Evolutionary conservation across 2,113 vertebrate species (phyloP).

Genomic region (Chrysochloris asiatica): DNA sequence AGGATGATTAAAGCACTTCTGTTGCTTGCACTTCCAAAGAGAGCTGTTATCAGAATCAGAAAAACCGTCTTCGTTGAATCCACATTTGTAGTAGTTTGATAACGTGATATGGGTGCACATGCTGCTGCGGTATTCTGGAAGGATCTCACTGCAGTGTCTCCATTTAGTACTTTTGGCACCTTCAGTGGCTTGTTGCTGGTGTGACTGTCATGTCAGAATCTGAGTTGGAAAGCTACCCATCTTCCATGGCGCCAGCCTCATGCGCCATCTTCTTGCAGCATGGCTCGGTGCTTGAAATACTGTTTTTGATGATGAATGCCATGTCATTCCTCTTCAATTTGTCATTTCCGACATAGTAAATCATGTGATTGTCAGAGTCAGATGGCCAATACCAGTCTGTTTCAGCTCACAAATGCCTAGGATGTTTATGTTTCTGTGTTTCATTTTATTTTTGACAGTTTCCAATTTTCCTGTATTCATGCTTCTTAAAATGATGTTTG

Average conservation of each 20-base stretch:
- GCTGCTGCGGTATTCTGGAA: conserved; percentile 82
- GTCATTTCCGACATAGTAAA: too few species aligned
- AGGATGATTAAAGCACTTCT: conserved; percentile 86
- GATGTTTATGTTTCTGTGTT: too few species aligned
- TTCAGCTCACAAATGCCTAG: too few species aligned
- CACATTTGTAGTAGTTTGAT: conserved; percentile 85
- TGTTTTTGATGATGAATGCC: too few species aligned
- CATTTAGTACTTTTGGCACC: conserved; percentile 73
- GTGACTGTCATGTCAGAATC: conserved; percentile 88
- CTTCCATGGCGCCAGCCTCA: conserved; percentile 87
- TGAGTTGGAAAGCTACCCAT: conserved; percentile 93
- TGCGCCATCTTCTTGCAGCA: conserved; percentile 84
- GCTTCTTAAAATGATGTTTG: too few species aligned
- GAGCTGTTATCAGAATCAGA: conserved; percentile 90
- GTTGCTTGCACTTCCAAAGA: conserved; percentile 92
- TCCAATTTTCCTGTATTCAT: too few species aligned
- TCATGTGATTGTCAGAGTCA: too few species aligned
- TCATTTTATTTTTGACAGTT: too few species aligned
- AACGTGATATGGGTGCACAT: conserved; percentile 77
- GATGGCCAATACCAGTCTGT: too few species aligned
- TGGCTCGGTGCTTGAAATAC: background rate
- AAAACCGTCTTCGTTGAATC: conserved; percentile 92
- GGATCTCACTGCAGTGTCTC: conserved; percentile 73
- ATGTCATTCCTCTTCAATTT: too few species aligned
- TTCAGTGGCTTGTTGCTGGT: conserved; percentile 70